A percentile compares a stretch with the other conserved stretches of the same genome.
Conservation (phyloP, 2,888 invertebrate genomes). For the Psococerastis gibbosa region DNA sequence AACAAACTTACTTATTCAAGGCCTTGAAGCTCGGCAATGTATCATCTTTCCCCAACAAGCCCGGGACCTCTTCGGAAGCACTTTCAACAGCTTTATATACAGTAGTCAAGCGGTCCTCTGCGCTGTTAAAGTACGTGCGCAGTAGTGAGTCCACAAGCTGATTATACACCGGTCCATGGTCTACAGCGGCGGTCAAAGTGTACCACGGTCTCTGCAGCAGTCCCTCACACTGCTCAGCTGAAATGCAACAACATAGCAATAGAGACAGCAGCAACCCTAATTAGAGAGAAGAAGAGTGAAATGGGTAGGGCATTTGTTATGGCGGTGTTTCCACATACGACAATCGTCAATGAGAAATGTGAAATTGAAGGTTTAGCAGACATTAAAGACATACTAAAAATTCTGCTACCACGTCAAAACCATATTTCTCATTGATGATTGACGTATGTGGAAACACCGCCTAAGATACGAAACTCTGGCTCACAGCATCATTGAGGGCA, state of each 20-base stretch:
- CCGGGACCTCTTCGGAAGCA: constrained; percentile 35
- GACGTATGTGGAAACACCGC: too few species aligned
- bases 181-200: constrained; percentile 36
- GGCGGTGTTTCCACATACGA: too few species aligned
- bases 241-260: constrained; percentile 11
- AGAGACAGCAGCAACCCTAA: too few species aligned
- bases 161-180: constrained; percentile 45
- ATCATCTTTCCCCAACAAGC: constrained; percentile 36
- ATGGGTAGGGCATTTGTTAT: too few species aligned
- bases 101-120: constrained; percentile 23
- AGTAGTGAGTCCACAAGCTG: constrained; percentile 41
- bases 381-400: too few species aligned
- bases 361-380: too few species aligned
- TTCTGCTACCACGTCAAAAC: too few species aligned
- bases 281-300: too few species aligned
- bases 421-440: too few species aligned
- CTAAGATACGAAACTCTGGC: too few species aligned
- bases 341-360: too few species aligned
- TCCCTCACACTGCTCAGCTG: constrained; percentile 29
- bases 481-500: too few species aligned
- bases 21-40: constrained; percentile 38
- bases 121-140: constrained; percentile 40
- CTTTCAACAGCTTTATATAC: constrained; percentile 28
- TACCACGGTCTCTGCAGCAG: constrained; percentile 51
- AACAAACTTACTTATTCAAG: constrained; percentile 33